A percentile compares a stretch with the other conserved stretches of the same genome.
Evolutionary conservation across 2,888 invertebrate species (phyloP).

Genomic region (Apoda limacodes): DNA sequence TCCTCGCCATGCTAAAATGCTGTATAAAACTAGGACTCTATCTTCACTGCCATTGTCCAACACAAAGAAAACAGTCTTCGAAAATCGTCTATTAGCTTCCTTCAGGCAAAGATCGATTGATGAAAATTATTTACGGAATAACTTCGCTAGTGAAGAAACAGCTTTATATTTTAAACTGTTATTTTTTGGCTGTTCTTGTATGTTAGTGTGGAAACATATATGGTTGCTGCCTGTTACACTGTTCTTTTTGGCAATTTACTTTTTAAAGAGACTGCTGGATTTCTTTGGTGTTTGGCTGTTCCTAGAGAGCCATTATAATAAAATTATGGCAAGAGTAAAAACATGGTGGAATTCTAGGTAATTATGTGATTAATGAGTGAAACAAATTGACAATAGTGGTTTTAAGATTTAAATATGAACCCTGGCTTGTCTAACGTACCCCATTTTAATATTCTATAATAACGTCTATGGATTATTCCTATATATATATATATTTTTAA

Average conservation of each 20-base stretch:
- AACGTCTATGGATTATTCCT: too few species aligned
- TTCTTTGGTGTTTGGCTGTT: slow-evolving; percentile 66
- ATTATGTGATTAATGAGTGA: slow-evolving; percentile 4
- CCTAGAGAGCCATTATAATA: slow-evolving; percentile 53
- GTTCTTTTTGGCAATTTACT: slow-evolving; percentile 80
- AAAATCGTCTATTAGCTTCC: slow-evolving; percentile 47
- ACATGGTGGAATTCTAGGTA: slow-evolving; percentile 75
- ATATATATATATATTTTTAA: too few species aligned
- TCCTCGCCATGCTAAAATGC: slow-evolving; percentile 49
- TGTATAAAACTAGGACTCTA: slow-evolving; percentile 56
- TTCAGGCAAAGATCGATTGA: slow-evolving; percentile 53
- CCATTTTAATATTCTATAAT: too few species aligned
- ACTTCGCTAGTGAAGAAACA: slow-evolving; percentile 67
- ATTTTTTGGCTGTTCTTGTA: slow-evolving; percentile 84
- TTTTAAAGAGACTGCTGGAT: slow-evolving; percentile 61
- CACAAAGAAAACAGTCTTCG: slow-evolving; percentile 41
- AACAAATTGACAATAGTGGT: too few species aligned
- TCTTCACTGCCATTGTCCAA: slow-evolving; percentile 52
- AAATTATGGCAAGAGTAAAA: slow-evolving; percentile 42
- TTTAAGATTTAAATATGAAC: slow-evolving; percentile 4
- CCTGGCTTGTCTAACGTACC: too few species aligned
- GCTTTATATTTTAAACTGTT: slow-evolving; percentile 81
- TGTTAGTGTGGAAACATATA: slow-evolving; percentile 88
- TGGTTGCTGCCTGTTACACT: slow-evolving; percentile 84
- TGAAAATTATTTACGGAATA: slow-evolving; percentile 53